Base-by-base conservation (phyloP, 2,113 vertebrate species). In the Candoia aspera region DNA sequence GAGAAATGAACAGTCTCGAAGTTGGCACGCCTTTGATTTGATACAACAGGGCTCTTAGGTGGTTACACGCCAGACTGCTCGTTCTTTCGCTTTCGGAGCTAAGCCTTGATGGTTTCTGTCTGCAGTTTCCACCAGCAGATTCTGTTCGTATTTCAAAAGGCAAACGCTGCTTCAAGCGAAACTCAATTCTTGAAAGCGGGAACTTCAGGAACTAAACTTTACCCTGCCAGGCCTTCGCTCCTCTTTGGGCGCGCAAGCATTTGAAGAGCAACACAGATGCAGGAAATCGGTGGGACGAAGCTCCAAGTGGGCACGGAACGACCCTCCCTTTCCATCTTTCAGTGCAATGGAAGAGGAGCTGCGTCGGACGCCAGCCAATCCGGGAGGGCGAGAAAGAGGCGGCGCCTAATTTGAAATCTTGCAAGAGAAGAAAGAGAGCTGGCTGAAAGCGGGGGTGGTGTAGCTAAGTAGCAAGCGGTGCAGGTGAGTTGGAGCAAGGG, bases 391-490 rank as follows among this genome's bases (percentile, higher is more conserved):
- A 26, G 23, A 54, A 33, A 42, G 60, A 54, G 54, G 86, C n/a
- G 86, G 91, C 85, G 85, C 91, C 62, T 37, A 21, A 46, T 91
- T 91, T 83, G 86, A 91, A 90, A 79, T 87, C 33, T 57, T n/a
- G 1, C 8, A 46, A 29, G 26, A 53, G 21, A 17, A 21, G 85
- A 9, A 33, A 24, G 3, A 12, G n/a, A 37, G 54, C 6, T 37
- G 6, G 21, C 26, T 6, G 6, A 15, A 9, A 2, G 17, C 8
- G 4, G 24, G 4, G 9, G 19, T 17, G 9, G 26, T 49, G 0
- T 11, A 90, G 6, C 26, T 68, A 37, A 79, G 37, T 37, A 79
- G 62, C 23, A 24, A 42, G 53, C 26, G 68, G 89, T 12, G 37
- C 57, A 49, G 46, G 33, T 42, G 15, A n/a, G 26, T 87, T 87